Evolutionary conservation across 2,888 invertebrate genomes (phyloP).

Genomic region (Autographa pulchrina): DNA sequence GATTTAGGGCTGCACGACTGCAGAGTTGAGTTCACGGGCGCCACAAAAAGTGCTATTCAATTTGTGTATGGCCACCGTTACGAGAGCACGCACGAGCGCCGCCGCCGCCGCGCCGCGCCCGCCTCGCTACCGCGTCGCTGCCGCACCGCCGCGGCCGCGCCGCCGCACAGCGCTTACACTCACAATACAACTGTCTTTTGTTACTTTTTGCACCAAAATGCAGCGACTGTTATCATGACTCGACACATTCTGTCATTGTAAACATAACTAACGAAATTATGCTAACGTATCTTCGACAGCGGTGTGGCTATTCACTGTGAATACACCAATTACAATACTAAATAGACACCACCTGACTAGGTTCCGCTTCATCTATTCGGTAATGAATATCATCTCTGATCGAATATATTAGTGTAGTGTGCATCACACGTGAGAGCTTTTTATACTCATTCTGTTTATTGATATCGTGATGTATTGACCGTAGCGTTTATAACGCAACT

Average conservation of each 20-base stretch:
- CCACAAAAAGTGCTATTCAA: constrained; percentile 82
- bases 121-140: constrained; percentile 61
- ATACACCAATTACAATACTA: constrained; percentile 75
- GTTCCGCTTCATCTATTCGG: constrained; percentile 66
- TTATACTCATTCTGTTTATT: constrained; percentile 50
- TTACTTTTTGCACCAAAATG: constrained; percentile 84
- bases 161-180: constrained; percentile 51
- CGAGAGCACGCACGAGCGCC: constrained; percentile 79
- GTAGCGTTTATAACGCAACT: constrained; percentile 30
- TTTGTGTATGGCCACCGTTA: constrained; percentile 84
- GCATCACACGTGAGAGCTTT: constrained; percentile 47
- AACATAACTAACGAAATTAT: constrained; percentile 82
- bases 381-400: constrained; percentile 64
- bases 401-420: constrained; percentile 58
- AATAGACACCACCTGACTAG: constrained; percentile 63
- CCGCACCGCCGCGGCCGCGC: constrained; percentile 54
- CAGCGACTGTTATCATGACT: constrained; percentile 78
- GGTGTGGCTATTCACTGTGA: constrained; percentile 72
- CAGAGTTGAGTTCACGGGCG: constrained; percentile 71
- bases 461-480: constrained; percentile 47
- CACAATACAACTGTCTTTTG: constrained; percentile 68
- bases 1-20: constrained; percentile 78
- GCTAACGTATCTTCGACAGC: constrained; percentile 75
- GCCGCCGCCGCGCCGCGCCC: constrained; percentile 60
- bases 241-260: constrained; percentile 78